Evolutionary conservation across 2,113 vertebrate species (phyloP), one percentile per base, ranked within the genome.

Genomic region (Solea senegalensis): DNA sequence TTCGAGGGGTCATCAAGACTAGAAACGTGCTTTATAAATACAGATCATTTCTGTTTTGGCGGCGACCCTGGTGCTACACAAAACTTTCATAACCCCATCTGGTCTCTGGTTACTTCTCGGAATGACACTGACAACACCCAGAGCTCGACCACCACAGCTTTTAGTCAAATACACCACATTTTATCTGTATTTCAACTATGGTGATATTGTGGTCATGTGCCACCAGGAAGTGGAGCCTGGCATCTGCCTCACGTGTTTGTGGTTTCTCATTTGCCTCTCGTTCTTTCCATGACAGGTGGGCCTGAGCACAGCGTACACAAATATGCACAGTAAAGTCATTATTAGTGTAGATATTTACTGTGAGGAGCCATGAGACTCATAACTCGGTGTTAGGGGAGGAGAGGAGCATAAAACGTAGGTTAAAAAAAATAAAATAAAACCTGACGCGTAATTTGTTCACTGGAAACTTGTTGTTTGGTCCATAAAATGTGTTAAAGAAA

Each of bases 61-160:
- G 58, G 26, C 28, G 58, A 60, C 41, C 16, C 12, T 8, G 21
- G 41, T 28, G 59, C 12, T 7, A 21, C 9, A 26, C 8, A 16
- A 34, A 16, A 43, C 60, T 62, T 76, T 67, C 51, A 41, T 72
- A 75, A 80, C 27, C 27, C 15, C 50, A 16, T 6, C 34, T 34
- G 34, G 34, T 34, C 34, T 34, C 34, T 6, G 34, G 34, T 34
- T 34, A 34, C 34, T 34, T 34, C 5, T 34, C 3, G 5, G 9
- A 16, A 48, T 11, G 0, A 41, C 7, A 16, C 46, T 26, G 7
- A 13, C 3, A 49, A 65, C 41, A 28, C 27, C 40, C 26, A 60
- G 8, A 59, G 49, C 13, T 28, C 13, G 14, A 28, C 21, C 14
- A n/a, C 6, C 11, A 59, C 21, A 21, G 1, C 21, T 21, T 7